Evolutionary conservation across 1,140 invertebrate genomes (phyloP).

Genomic region (Euglossa dilemma): DNA sequence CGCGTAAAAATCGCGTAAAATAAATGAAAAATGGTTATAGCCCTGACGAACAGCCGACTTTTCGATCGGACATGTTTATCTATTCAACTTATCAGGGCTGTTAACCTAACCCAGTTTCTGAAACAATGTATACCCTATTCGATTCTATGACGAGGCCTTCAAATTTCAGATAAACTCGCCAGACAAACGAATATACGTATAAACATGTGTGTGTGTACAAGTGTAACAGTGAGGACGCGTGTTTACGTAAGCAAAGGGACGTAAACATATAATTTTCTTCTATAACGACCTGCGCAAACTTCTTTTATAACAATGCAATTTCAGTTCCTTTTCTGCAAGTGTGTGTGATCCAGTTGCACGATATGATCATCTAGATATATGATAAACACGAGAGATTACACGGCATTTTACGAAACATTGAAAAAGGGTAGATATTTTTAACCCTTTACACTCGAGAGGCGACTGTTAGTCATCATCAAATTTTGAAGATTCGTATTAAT

Average conservation of each 20-base stretch:
- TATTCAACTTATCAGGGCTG: slow-evolving; percentile 35
- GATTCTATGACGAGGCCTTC: background rate
- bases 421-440: too few species aligned
- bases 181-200: background rate
- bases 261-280: background rate
- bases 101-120: slow-evolving; percentile 32
- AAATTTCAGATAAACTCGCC: background rate
- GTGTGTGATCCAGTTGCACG: too few species aligned
- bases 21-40: background rate
- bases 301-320: background rate
- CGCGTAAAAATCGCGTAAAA: background rate
- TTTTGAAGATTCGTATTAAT: too few species aligned
- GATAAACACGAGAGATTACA: too few species aligned
- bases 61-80: slow-evolving; percentile 25
- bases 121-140: background rate
- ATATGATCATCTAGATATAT: too few species aligned
- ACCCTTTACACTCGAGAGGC: too few species aligned
- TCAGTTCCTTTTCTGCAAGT: background rate
- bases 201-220: background rate
- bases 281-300: background rate
- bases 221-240: background rate
- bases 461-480: too few species aligned
- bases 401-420: too few species aligned
- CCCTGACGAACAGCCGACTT: background rate
- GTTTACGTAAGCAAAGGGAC: background rate